These are phyloP conservation scores for Virgularia gustaviana DNA, from an alignment of 92 coral and sea anemone species.

Conservation along the genomic window DNA sequence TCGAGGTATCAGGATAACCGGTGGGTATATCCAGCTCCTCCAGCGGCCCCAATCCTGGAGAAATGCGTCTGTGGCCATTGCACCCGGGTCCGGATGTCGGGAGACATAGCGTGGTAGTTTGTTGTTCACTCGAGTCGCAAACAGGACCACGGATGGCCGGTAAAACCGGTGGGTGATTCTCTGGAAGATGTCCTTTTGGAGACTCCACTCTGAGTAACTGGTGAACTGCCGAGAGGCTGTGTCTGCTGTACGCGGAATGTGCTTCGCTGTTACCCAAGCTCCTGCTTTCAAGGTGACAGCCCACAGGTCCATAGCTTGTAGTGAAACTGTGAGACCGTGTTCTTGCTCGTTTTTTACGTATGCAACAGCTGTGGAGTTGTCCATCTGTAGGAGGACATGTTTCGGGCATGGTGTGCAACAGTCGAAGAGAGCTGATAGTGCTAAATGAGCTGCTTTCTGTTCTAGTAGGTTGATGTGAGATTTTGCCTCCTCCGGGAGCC, in stretches of 20 bases:
- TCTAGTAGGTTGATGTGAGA: conserved; percentile 56
- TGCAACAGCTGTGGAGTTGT: conserved; percentile 55
- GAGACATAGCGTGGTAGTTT: conserved; percentile 51
- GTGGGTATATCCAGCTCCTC: conserved; percentile 50
- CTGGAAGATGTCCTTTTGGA: conserved; percentile 32
- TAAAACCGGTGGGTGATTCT: conserved; percentile 27
- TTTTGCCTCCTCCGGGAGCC: conserved; percentile 40
- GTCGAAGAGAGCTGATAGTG: conserved; percentile 24
- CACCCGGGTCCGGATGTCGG: conserved; percentile 50
- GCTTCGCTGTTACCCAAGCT: conserved; percentile 54
- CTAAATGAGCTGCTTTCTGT: conserved; percentile 48
- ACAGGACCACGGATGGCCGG: conserved; percentile 55
- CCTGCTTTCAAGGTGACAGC: conserved; percentile 28
- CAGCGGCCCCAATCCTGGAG: conserved; percentile 47
- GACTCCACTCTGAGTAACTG: conserved; percentile 49
- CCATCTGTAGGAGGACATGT: conserved; percentile 44
- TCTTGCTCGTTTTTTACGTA: conserved; percentile 53
- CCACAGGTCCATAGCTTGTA: conserved; percentile 52
- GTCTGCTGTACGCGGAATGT: conserved; percentile 68
- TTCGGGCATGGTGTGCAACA: background rate
- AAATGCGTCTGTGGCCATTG: conserved; percentile 53
- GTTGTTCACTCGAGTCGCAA: conserved; percentile 46
- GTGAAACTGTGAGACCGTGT: conserved; percentile 9
- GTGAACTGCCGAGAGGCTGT: conserved; percentile 48
- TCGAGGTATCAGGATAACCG: conserved; percentile 47